Evolutionary conservation across 2,888 invertebrate genomes (phyloP), one percentile per base, ranked within the genome.

Genomic region (Cordilura impudica): DNA sequence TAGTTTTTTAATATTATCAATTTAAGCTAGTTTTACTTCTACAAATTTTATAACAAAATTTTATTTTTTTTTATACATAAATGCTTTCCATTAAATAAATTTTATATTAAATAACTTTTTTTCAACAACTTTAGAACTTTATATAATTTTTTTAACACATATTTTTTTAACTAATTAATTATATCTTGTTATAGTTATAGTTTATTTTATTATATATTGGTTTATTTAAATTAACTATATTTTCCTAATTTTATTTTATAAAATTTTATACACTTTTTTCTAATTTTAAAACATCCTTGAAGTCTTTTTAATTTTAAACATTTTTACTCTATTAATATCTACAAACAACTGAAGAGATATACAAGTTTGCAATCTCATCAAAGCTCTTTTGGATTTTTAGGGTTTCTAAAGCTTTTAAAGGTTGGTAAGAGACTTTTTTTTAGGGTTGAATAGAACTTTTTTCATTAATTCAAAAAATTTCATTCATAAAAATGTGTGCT

Each of bases 331-430:
- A 71, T 67, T 21, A 75, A 58, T 63, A 79, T 75, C 79, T 79
- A 75, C 45, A 67, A 75, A 67, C 67, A 75, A 79, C 79, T 79
- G 35, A 67, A 23, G 18, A 12, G 14, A 39, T 16, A 65, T 45
- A 29, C 73, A 74, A 70, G 47, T 43, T 69, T 23, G 51, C 29
- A 39, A 39, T 39, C 35, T 39, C 12, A 12, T 31, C n/a, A 18
- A 63, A 79, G 75, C 79, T 79, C 31, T 66, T 72, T 49, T 10
- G n/a, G 45, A 63, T 43, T 72, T 76, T 61, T 72, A 63, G 35
- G 75, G 79, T 71, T 79, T 79, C 63, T 18, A 45, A 61, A 71
- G 71, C 71, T 79, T 69, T 61, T 19, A 10, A 58, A 58, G 49
- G 18, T 21, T 31, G 43, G 39, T 4, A 39, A 72, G 72, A n/a